A percentile compares a stretch with the other conserved stretches of the same genome.
These are phyloP conservation scores for Aphidius colemani DNA, from an alignment of 2,888 invertebrate genomes.

Conservation along the genomic window DNA sequence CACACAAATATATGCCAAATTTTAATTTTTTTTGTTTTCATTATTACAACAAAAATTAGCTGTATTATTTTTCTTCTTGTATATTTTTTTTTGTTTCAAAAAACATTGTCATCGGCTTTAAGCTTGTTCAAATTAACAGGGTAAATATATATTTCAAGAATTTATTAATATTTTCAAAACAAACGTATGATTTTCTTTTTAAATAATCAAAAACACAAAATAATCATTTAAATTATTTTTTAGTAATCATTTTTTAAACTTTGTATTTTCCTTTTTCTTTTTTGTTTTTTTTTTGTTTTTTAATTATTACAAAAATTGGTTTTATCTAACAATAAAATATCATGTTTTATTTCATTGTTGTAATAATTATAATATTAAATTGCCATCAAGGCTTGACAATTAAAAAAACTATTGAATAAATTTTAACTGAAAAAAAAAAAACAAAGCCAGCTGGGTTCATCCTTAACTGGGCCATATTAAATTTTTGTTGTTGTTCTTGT, in stretches of 20 bases:
- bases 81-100: constrained; percentile 11
- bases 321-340: too few species aligned
- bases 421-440: constrained; percentile 20
- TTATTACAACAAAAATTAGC: constrained; percentile 19
- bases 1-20: constrained; percentile 58
- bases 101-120: not conserved
- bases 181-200: too few species aligned
- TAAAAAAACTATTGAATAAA: too few species aligned
- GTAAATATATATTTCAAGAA: too few species aligned
- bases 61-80: constrained; percentile 17
- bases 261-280: constrained; percentile 34
- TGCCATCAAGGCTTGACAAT: too few species aligned
- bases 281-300: constrained; percentile 26
- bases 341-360: too few species aligned
- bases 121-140: too few species aligned
- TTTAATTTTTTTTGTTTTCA: constrained; percentile 31
- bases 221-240: too few species aligned
- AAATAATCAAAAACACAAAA: too few species aligned
- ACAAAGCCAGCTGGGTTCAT: constrained; percentile 59
- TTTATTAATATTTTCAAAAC: too few species aligned
- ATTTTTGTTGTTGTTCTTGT: constrained; percentile 34
- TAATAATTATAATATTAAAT: too few species aligned
- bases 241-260: not conserved
- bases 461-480: constrained; percentile 56
- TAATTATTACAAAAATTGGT: too few species aligned